phyloP scores from a whole-genome alignment of 1,140 invertebrate genomes.

The Heliconius eleuchia region DNA sequence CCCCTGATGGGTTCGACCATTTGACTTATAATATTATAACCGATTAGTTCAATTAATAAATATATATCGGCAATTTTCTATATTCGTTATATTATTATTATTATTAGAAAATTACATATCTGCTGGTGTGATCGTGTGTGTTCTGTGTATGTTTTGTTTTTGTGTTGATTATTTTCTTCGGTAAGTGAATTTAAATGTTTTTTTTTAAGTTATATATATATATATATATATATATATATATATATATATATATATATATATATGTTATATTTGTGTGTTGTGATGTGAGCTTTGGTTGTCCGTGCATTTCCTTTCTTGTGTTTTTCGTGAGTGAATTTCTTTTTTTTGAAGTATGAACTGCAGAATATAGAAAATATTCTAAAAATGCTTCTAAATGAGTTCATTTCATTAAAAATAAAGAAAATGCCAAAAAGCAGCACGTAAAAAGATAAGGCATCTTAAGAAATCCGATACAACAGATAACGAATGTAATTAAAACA shows the following conservation, averaged over 20 bases:
- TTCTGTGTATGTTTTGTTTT: too few relatives aligned
- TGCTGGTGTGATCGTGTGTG: background rate
- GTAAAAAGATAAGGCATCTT: background rate
- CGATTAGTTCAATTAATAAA: slow-evolving; percentile 7
- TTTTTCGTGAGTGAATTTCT: too few relatives aligned
- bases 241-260: too few relatives aligned
- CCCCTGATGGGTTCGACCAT: slow-evolving; percentile 24
- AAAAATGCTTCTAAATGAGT: too few relatives aligned
- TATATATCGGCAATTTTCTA: background rate
- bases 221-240: too few relatives aligned
- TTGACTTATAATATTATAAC: background rate
- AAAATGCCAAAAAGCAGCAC: background rate
- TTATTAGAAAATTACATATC: background rate
- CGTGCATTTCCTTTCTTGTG: too few relatives aligned
- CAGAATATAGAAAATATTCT: too few relatives aligned
- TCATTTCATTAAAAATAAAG: background rate
- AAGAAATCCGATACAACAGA: background rate
- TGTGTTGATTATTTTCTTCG: background rate
- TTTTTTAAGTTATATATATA: too few relatives aligned
- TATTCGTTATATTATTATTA: background rate
- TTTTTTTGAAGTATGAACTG: too few relatives aligned
- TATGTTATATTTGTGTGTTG: too few relatives aligned
- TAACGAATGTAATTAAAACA: slow-evolving; percentile 23
- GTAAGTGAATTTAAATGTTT: too few relatives aligned
- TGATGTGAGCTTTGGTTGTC: too few relatives aligned